Percentiles rank a stretch among this genome's conserved stretches.
Conservation (phyloP, 1,140 invertebrate genomes). For the Pseudomyrmex flavicornis region DNA sequence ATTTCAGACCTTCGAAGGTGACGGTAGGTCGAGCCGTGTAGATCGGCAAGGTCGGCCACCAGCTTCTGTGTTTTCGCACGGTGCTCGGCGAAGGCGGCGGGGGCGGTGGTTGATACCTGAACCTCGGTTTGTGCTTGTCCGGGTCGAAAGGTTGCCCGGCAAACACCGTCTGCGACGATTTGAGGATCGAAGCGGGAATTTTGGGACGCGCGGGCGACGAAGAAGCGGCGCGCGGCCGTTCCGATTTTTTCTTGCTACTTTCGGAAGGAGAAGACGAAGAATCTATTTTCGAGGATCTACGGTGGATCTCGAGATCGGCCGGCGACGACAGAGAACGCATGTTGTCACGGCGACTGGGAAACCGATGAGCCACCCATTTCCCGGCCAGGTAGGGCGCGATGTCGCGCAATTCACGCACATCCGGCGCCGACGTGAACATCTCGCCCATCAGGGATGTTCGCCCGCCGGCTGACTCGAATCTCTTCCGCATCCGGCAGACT, state of each 20-base stretch:
- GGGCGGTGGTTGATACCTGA: constrained; percentile 90
- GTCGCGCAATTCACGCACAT: constrained; percentile 91
- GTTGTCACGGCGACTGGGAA: constrained; percentile 88
- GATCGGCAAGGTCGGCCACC: constrained; percentile 85
- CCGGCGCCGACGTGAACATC: constrained; percentile 93
- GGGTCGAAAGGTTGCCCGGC: constrained; percentile 90
- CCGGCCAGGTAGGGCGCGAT: constrained; percentile 91
- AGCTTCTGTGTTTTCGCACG: constrained; percentile 81
- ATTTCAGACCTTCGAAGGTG: constrained; percentile 90
- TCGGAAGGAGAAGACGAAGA: no score
- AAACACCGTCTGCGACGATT: constrained; percentile 84
- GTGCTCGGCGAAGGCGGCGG: constrained; percentile 77
- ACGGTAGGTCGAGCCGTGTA: constrained; percentile 88
- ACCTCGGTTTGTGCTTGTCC: constrained; percentile 90
- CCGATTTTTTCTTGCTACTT: constrained; percentile 50
- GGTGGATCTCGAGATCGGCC: constrained; percentile 77
- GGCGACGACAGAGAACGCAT: constrained; percentile 87
- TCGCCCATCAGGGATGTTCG: constrained; percentile 90
- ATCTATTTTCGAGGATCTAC: constrained; percentile 19
- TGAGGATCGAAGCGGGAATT: constrained; percentile 87
- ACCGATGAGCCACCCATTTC: constrained; percentile 91
- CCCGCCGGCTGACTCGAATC: constrained; percentile 87
- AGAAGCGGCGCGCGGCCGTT: constrained; percentile 11
- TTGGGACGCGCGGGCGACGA: constrained; percentile 61
- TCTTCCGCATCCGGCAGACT: constrained; percentile 88